A percentile compares a stretch with the other conserved stretches of the same genome.
Evolutionary conservation across 2,888 invertebrate species (phyloP).

Genomic region (Aporophyla lueneburgensis): DNA sequence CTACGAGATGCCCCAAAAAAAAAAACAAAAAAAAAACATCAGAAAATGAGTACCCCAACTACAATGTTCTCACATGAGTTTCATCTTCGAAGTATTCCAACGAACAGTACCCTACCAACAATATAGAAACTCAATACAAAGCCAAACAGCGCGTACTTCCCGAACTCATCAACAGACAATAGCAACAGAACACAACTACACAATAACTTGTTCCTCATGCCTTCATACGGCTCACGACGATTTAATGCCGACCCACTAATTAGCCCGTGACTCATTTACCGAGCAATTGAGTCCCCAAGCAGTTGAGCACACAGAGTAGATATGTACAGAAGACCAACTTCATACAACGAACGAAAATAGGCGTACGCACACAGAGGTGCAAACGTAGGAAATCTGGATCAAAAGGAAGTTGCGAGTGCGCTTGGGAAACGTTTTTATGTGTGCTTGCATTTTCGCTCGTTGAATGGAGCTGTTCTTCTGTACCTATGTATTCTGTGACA

Average conservation of each 20-base stretch:
- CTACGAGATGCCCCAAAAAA: too few species aligned
- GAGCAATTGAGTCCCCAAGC: constrained; percentile 49
- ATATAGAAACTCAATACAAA: neutral
- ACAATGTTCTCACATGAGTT: too few species aligned
- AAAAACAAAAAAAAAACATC: too few species aligned
- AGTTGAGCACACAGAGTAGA: constrained; percentile 11
- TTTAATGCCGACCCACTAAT: constrained; percentile 61
- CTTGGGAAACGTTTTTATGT: neutral
- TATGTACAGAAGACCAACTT: neutral
- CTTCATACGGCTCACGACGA: constrained; percentile 39
- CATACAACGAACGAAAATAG: neutral
- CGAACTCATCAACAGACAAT: constrained; percentile 44
- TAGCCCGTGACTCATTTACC: constrained; percentile 62
- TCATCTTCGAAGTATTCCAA: neutral
- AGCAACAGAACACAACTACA: constrained; percentile 31
- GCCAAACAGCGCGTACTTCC: constrained; percentile 2
- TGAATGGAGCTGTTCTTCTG: neutral
- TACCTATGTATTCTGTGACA: neutral
- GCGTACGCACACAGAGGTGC: neutral
- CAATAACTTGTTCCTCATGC: constrained; percentile 52
- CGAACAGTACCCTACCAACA: neutral
- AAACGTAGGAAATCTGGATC: neutral
- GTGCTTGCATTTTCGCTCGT: neutral
- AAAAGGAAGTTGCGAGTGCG: too few species aligned
- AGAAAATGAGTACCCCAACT: too few species aligned